phyloP scores from a whole-genome alignment of 2,888 invertebrate species.

The Rhimphoctona megacephalus region DNA sequence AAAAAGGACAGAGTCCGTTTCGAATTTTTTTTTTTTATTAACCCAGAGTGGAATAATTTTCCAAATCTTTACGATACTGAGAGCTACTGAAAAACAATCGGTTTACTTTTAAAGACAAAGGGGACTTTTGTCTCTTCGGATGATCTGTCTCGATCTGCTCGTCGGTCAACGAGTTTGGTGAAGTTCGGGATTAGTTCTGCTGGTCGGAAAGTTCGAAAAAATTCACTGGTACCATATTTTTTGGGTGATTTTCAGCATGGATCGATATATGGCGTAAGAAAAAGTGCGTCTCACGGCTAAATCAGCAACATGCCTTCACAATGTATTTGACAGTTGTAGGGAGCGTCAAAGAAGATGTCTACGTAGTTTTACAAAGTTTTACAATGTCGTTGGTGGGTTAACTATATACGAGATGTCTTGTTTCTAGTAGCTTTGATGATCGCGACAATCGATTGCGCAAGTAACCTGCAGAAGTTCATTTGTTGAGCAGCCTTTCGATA shows the following conservation, averaged over 20 bases:
- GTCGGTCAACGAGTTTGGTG: slow-evolving; percentile 8
- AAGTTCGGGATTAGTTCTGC: slow-evolving; percentile 58
- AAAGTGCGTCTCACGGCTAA: slow-evolving; percentile 40
- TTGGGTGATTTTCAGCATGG: slow-evolving; percentile 13
- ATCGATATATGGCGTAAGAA: background rate
- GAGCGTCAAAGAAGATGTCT: slow-evolving; percentile 53
- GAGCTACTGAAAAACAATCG: slow-evolving; percentile 1
- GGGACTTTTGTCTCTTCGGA: slow-evolving; percentile 18
- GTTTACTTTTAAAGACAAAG: slow-evolving; percentile 39
- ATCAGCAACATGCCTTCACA: slow-evolving; percentile 50
- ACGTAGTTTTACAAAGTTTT: slow-evolving; percentile 35
- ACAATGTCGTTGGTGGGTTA: slow-evolving; percentile 2
- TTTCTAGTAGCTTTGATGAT: slow-evolving; percentile 61
- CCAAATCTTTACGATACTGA: slow-evolving; percentile 22
- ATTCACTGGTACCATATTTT: slow-evolving; percentile 1
- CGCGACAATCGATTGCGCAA: slow-evolving; percentile 58
- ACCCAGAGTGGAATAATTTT: slow-evolving; percentile 28
- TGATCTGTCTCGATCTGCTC: slow-evolving; percentile 15
- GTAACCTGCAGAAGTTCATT: slow-evolving; percentile 57
- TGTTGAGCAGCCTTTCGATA: slow-evolving; percentile 59
- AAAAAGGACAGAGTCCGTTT: slow-evolving; percentile 4
- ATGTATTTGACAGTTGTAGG: slow-evolving; percentile 35
- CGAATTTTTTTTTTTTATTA: background rate
- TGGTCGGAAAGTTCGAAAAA: slow-evolving; percentile 18
- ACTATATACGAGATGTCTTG: slow-evolving; percentile 9